Evolutionary conservation across 2,888 invertebrate species (phyloP).

Genomic region (Xestobium rufovillosum): DNA sequence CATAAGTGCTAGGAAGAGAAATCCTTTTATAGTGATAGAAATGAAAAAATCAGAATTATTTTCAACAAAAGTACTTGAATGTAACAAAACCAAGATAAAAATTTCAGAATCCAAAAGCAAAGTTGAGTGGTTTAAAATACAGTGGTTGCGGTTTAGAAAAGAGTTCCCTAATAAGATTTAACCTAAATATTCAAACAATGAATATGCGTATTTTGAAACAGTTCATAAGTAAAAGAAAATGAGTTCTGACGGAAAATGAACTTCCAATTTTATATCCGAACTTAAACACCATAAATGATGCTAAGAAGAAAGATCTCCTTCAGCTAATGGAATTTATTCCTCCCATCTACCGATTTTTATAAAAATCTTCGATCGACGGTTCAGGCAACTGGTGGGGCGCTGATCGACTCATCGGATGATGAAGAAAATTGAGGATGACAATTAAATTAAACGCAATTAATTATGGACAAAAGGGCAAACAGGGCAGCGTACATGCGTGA

Average conservation of each 20-base stretch:
- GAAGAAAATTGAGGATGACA: slow-evolving; percentile 6
- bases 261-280: slow-evolving; percentile 18
- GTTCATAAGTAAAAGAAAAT: slow-evolving; percentile 17
- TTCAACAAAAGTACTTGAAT: slow-evolving; percentile 15
- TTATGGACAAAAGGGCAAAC: neutral
- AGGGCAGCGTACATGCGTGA: too few relatives aligned
- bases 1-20: slow-evolving; percentile 14
- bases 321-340: slow-evolving; percentile 15
- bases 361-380: slow-evolving; percentile 9
- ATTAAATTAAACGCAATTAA: neutral
- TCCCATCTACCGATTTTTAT: slow-evolving; percentile 15
- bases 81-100: slow-evolving; percentile 18
- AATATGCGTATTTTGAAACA: slow-evolving; percentile 18
- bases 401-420: slow-evolving; percentile 5
- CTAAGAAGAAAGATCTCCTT: slow-evolving; percentile 17
- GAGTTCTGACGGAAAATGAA: slow-evolving; percentile 11
- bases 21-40: slow-evolving; percentile 16
- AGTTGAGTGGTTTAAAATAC: too few relatives aligned
- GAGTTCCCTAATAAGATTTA: slow-evolving; percentile 3
- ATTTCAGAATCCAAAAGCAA: slow-evolving; percentile 1
- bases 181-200: slow-evolving; percentile 18
- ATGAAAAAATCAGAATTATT: slow-evolving; percentile 17
- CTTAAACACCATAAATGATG: slow-evolving; percentile 17
- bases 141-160: too few relatives aligned
- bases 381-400: slow-evolving; percentile 9